Evolutionary conservation across 2,888 invertebrate genomes (phyloP).

Genomic region (Bembecia ichneumoniformis): DNA sequence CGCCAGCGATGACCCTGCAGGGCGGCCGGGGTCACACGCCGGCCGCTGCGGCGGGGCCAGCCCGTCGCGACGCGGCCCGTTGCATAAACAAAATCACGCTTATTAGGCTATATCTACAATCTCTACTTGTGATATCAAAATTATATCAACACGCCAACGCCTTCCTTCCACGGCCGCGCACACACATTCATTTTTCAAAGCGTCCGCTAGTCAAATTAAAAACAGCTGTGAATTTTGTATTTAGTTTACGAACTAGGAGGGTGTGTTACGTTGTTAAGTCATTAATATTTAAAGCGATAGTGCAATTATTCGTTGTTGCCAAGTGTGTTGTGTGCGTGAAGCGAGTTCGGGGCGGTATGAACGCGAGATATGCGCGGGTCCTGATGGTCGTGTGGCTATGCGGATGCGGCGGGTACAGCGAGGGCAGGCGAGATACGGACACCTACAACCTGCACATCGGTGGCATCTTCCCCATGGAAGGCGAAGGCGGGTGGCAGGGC

Average conservation of each 20-base stretch:
- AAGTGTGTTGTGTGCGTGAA: constrained; percentile 45
- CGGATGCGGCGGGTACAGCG: constrained; percentile 41
- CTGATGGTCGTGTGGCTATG: constrained; percentile 47
- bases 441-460: constrained; percentile 93
- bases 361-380: constrained; percentile 24
- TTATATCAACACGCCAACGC: constrained; percentile 36
- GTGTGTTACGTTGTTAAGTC: constrained; percentile 51
- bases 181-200: constrained; percentile 63
- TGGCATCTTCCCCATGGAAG: constrained; percentile 97
- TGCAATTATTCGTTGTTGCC: constrained; percentile 67
- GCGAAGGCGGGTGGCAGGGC: constrained; percentile 98
- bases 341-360: constrained; percentile 20
- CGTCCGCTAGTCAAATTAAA: constrained; percentile 70
- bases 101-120: constrained; percentile 66
- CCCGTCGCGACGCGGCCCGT: constrained; percentile 22
- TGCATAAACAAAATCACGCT: constrained; percentile 55
- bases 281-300: constrained; percentile 61
- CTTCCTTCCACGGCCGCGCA: constrained; percentile 39
- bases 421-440: constrained; percentile 76
- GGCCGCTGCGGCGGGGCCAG: constrained; percentile 29
- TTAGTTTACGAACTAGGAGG: constrained; percentile 62
- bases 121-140: constrained; percentile 45
- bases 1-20: constrained; percentile 62
- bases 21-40: constrained; percentile 43
- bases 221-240: constrained; percentile 36